Conservation (phyloP, 2,888 invertebrate species). For the Clepsis dumicolana region DNA sequence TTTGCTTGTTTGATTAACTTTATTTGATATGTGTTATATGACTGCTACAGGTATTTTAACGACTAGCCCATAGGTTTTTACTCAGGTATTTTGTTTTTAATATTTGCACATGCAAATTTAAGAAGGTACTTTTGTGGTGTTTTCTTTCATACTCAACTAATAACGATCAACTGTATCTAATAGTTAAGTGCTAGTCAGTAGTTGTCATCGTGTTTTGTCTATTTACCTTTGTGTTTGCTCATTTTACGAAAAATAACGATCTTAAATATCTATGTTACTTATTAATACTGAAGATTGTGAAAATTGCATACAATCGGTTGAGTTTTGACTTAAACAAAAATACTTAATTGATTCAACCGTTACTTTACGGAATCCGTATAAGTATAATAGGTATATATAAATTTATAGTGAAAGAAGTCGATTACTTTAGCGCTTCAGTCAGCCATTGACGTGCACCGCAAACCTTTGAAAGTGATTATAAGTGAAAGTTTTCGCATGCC, state of each 20-base stretch:
- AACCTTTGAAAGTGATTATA: neutral
- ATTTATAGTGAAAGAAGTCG: neutral
- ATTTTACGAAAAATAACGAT: too few species aligned
- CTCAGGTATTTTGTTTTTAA: neutral
- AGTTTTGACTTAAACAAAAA: neutral
- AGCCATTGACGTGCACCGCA: slow-evolving; percentile 5
- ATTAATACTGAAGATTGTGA: neutral
- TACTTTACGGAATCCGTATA: too few species aligned
- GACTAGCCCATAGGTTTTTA: neutral
- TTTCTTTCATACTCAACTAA: neutral
- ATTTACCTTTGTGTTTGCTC: neutral
- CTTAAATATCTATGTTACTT: too few species aligned
- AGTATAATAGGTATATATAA: too few species aligned
- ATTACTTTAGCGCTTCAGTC: neutral
- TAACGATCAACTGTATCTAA: neutral
- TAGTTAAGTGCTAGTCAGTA: neutral
- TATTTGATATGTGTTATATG: slow-evolving; percentile 8
- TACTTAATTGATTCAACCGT: too few species aligned
- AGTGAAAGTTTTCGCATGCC: slow-evolving; percentile 29
- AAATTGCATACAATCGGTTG: neutral
- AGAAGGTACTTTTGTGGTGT: neutral
- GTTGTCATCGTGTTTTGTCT: too few species aligned
- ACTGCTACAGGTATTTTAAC: neutral
- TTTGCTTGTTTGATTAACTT: slow-evolving; percentile 19
- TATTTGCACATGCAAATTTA: neutral